Base-by-base conservation (phyloP, 2,113 vertebrate genomes). In the Leptocoma aspasia region DNA sequence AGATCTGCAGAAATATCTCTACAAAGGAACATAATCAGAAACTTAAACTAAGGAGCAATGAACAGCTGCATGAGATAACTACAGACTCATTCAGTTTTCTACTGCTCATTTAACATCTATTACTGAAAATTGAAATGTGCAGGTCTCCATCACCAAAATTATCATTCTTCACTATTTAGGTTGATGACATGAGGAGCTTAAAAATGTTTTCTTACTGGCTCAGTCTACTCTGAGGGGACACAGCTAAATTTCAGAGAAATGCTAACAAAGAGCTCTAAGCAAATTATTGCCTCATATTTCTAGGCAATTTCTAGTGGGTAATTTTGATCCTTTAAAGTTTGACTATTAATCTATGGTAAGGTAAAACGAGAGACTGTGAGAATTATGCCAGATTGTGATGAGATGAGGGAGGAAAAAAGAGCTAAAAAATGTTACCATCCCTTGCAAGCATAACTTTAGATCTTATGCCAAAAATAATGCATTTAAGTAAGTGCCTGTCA, bases 31-130 rank as follows among this genome's bases (percentile, higher is more conserved):
- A 59, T 88, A 97, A 97, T 90, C 89, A 95, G 68, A 70, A 44
- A 93, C 47, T 96, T 95, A 94, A 97, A 96, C 59, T 54, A 88
- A 96, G 86, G 72, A 94, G 30, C 24, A 81, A 49, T 77, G 81
- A 95, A 35, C 39, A 92, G 64, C 66, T 82, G 80, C 42, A 94
- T 89, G 91, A 92, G 84, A 91, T 61, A 96, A 69, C 47, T 77
- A 42, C 26, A 94, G 88, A 90, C 57, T 91, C 54, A 69, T 94
- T 94, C 75, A 14, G 49, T 57, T 60, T 90, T 95, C 73, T 68
- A 28, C 42, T 87, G 68, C 87, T 97, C 87, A 95, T 94, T 91
- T 97, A 93, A 65, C 20, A 61, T 60, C 42, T 86, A 70, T 57
- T 92, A 82, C 54, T 86, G 61, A 81, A 95, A 95, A 94, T 85